These are phyloP conservation scores for Triplophysa yarkandensis DNA, from an alignment of 2,797 vertebrate species.

Conservation along the genomic window DNA sequence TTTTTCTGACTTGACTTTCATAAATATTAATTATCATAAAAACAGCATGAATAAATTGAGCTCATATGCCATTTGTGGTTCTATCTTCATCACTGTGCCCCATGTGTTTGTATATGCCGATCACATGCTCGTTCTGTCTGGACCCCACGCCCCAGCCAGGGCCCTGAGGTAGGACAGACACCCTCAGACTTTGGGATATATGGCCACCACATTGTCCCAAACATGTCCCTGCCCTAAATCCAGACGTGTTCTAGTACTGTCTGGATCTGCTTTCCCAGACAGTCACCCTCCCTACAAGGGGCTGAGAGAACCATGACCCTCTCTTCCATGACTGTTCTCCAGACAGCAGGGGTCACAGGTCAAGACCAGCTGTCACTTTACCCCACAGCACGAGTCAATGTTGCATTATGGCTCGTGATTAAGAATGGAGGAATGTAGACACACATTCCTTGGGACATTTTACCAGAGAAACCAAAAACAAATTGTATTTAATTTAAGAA, in stretches of 20 bases:
- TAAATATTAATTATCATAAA: neutral
- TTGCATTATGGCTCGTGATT: constrained; percentile 53
- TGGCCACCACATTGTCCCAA: constrained; percentile 37
- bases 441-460: constrained; percentile 46
- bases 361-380: constrained; percentile 63
- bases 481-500: neutral
- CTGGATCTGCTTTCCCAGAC: constrained; percentile 51
- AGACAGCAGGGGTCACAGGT: constrained; percentile 76
- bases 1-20: neutral
- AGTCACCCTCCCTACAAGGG: constrained; percentile 61
- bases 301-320: constrained; percentile 70
- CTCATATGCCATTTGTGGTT: constrained; percentile 45
- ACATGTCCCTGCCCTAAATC: constrained; percentile 27
- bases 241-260: constrained; percentile 49
- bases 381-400: constrained; percentile 45
- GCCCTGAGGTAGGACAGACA: constrained; percentile 33
- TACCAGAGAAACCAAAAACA: neutral
- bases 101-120: constrained; percentile 54
- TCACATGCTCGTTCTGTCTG: constrained; percentile 53
- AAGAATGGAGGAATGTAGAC: constrained; percentile 54
- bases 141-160: constrained; percentile 24
- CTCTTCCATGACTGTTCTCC: constrained; percentile 66
- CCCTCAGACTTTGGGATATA: constrained; percentile 49
- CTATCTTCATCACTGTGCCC: constrained; percentile 16
- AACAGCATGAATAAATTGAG: neutral